A percentile compares a stretch with the other conserved stretches of the same genome.
These are phyloP conservation scores for Clytia hemisphaerica DNA, from an alignment of 30 jellyfish, hydroid and myxozoan species.

Conservation along the genomic window DNA sequence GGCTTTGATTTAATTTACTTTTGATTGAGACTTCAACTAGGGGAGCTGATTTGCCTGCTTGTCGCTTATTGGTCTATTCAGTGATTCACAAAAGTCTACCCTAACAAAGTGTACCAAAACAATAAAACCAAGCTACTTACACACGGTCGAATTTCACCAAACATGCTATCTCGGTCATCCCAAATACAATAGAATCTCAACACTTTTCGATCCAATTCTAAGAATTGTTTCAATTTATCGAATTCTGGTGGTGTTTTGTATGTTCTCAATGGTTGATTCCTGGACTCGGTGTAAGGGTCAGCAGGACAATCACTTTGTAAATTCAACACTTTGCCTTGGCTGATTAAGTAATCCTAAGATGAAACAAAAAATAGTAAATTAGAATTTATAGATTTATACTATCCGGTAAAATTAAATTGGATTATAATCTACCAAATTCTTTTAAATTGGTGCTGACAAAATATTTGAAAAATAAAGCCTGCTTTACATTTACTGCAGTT, in stretches of 20 bases:
- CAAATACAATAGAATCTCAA: slow-evolving; percentile 82
- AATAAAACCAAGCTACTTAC: slow-evolving; percentile 36
- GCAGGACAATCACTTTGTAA: slow-evolving; percentile 44
- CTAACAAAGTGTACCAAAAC: not conserved
- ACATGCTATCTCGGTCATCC: slow-evolving; percentile 96
- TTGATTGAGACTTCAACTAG: too few relatives aligned
- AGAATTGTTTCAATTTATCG: slow-evolving; percentile 84
- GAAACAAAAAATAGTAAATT: not conserved
- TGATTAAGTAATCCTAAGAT: slow-evolving; percentile 72
- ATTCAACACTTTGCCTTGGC: slow-evolving; percentile 83
- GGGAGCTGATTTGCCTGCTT: too few relatives aligned
- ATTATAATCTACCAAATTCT: too few relatives aligned
- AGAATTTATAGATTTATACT: too few relatives aligned
- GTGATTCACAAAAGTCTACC: too few relatives aligned
- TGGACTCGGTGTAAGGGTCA: slow-evolving; percentile 76
- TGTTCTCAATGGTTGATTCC: slow-evolving; percentile 75
- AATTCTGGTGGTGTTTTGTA: slow-evolving; percentile 89
- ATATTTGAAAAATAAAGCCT: too few relatives aligned
- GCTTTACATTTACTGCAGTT: too few relatives aligned
- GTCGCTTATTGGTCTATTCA: too few relatives aligned
- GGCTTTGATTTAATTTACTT: not conserved
- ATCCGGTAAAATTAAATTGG: not conserved
- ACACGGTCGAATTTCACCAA: slow-evolving; percentile 94
- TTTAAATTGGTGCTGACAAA: too few relatives aligned
- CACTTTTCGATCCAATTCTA: slow-evolving; percentile 91